Conservation (phyloP, 2,113 vertebrate genomes). For the Phalacrocorax aristotelis region DNA sequence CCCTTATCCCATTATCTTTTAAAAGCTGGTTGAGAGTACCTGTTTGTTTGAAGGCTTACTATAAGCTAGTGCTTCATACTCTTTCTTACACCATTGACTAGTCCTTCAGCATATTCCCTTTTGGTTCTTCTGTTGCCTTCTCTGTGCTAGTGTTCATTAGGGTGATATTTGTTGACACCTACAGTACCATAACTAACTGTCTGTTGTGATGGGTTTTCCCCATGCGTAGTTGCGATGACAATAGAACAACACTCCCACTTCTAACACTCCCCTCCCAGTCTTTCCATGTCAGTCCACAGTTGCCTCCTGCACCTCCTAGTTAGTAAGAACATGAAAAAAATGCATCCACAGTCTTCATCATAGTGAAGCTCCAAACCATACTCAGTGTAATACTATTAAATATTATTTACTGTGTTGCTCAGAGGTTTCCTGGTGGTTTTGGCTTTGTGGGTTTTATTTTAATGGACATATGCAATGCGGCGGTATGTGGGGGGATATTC, state of each 20-base stretch:
- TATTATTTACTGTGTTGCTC: neutral
- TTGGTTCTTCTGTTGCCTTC: neutral
- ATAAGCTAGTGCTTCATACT: neutral
- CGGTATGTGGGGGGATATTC: neutral
- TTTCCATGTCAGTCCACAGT: neutral
- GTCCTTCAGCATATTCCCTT: neutral
- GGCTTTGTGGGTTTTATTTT: neutral
- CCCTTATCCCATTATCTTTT: neutral
- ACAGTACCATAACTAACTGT: neutral
- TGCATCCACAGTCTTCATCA: neutral
- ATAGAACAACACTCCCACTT: neutral
- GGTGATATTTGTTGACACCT: neutral
- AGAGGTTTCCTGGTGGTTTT: neutral
- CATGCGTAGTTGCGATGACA: neutral
- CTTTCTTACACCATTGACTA: neutral
- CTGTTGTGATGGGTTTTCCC: neutral
- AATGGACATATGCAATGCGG: neutral
- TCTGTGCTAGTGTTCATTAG: neutral
- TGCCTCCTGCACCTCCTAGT: neutral
- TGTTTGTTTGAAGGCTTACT: neutral
- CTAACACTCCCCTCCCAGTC: neutral
- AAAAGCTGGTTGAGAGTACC: neutral
- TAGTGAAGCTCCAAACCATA: neutral
- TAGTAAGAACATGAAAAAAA: neutral
- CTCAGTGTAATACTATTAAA: neutral